Evolutionary conservation across 2,113 vertebrate species (phyloP).

Genomic region (Eudyptes chrysolophus): DNA sequence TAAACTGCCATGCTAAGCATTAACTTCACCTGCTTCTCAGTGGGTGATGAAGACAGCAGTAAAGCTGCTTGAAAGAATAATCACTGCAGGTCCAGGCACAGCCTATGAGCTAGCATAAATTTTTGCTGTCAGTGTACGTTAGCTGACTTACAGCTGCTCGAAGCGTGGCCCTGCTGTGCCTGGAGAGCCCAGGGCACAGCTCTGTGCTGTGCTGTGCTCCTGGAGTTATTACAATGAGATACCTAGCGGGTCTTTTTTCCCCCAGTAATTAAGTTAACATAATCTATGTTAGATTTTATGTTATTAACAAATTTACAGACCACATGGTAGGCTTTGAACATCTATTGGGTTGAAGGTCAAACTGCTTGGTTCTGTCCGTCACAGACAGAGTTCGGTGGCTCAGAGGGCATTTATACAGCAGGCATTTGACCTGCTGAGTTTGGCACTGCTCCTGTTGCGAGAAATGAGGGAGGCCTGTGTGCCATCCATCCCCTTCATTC

Average conservation of each 20-base stretch:
- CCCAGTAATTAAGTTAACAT: background rate
- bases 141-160: background rate
- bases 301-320: background rate
- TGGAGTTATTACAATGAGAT: background rate
- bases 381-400: background rate
- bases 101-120: background rate
- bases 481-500: background rate
- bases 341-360: background rate
- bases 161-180: background rate
- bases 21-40: background rate
- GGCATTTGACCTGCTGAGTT: background rate
- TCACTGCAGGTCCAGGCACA: background rate
- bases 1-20: background rate
- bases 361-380: background rate
- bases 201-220: background rate
- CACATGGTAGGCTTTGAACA: background rate
- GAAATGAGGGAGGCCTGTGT: background rate
- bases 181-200: background rate
- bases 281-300: background rate
- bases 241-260: background rate
- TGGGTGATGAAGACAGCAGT: background rate
- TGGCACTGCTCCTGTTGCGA: background rate
- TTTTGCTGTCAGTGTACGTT: background rate
- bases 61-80: constrained; percentile 2
- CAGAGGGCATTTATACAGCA: background rate